These are phyloP conservation scores for Drosophila longiperda DNA, from an alignment of 2,888 invertebrate species.

Conservation along the genomic window DNA sequence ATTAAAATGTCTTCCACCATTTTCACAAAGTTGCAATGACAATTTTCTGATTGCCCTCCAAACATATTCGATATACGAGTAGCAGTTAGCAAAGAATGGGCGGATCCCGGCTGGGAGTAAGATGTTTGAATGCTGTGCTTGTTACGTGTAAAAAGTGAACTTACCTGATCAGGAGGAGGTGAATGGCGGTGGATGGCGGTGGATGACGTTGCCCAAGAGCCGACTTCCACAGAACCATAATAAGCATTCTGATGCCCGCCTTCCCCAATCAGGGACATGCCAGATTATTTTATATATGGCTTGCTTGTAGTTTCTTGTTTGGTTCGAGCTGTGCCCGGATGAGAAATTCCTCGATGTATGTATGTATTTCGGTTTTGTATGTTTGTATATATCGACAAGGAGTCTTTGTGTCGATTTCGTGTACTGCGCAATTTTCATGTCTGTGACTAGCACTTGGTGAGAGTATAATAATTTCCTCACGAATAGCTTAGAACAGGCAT, in stretches of 20 bases:
- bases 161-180: constrained; percentile 16
- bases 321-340: constrained; percentile 9
- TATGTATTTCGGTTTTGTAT: background rate
- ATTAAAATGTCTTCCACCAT: constrained; percentile 58
- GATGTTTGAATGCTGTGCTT: constrained; percentile 46
- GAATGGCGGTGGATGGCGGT: background rate
- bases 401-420: constrained; percentile 43
- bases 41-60: constrained; percentile 43
- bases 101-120: background rate
- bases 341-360: constrained; percentile 1
- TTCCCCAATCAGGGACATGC: constrained; percentile 40
- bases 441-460: constrained; percentile 32
- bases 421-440: constrained; percentile 58
- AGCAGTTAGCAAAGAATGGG: background rate
- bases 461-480: background rate
- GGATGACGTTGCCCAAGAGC: constrained; percentile 30
- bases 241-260: constrained; percentile 23
- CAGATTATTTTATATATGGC: constrained; percentile 62
- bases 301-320: constrained; percentile 55
- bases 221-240: constrained; percentile 43
- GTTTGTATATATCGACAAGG: constrained; percentile 22
- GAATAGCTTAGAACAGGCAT: background rate
- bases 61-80: constrained; percentile 31
- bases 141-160: constrained; percentile 71
- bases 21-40: constrained; percentile 46